Percentiles rank a stretch among this genome's conserved stretches.
Evolutionary conservation across 2,888 invertebrate genomes (phyloP).

Genomic region (Pollenia labialis): DNA sequence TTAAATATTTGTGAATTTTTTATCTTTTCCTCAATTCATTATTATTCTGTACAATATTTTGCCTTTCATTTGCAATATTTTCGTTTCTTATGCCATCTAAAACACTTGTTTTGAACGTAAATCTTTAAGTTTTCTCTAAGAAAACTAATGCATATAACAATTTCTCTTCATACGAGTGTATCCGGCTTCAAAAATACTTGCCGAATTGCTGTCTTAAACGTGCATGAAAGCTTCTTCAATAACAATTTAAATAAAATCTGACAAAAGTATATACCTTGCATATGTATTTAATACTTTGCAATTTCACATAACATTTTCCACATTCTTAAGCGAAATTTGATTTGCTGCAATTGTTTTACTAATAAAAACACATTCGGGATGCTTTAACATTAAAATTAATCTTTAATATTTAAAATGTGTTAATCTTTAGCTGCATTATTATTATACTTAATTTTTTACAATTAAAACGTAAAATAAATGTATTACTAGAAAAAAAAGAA

Average conservation of each 20-base stretch:
- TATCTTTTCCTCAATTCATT: too few relatives aligned
- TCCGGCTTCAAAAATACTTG: neutral
- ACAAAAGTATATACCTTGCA: neutral
- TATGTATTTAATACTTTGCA: neutral
- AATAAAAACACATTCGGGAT: conserved; percentile 5
- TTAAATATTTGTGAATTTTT: too few relatives aligned
- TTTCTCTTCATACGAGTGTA: neutral
- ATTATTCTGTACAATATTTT: too few relatives aligned
- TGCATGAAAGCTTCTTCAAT: conserved; percentile 31
- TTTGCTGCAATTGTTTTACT: neutral
- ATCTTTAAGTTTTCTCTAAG: neutral
- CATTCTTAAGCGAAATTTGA: neutral
- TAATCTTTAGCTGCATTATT: neutral
- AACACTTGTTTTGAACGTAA: conserved; percentile 1
- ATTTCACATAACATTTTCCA: conserved; percentile 12
- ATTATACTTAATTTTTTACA: neutral
- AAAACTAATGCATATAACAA: conserved; percentile 1
- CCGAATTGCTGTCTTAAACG: conserved; percentile 32
- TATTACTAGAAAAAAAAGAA: neutral
- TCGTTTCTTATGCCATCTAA: neutral
- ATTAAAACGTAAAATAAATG: conserved; percentile 8
- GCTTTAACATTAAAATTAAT: neutral
- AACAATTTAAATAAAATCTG: conserved; percentile 1
- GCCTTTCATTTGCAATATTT: too few relatives aligned
- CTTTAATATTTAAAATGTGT: neutral